These are phyloP conservation scores for Colinus virginianus DNA, from an alignment of 2,113 vertebrate genomes.

Conservation along the genomic window DNA sequence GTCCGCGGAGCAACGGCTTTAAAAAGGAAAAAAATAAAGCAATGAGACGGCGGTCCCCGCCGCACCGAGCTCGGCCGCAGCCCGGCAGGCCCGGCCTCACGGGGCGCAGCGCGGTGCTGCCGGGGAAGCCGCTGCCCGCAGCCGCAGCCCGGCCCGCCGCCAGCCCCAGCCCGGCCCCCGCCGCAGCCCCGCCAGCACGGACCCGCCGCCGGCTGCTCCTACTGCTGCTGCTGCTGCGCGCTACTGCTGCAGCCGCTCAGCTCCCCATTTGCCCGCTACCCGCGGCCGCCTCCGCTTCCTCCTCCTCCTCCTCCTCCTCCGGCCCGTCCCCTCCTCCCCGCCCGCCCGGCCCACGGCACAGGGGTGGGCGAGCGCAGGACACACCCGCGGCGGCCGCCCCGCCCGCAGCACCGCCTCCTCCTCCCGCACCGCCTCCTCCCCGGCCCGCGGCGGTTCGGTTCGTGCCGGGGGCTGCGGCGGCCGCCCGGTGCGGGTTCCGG, in stretches of 20 bases:
- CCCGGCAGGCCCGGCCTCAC: constrained; percentile 17
- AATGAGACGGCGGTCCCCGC: neutral
- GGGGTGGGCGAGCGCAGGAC: too few relatives aligned
- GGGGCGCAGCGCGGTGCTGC: neutral
- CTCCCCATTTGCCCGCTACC: constrained; percentile 48
- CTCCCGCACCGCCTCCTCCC: too few relatives aligned
- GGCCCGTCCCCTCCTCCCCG: neutral
- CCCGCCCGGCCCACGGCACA: neutral
- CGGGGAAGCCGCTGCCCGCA: neutral
- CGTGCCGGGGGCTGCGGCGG: too few relatives aligned
- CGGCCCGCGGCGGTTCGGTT: too few relatives aligned
- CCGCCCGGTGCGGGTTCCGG: too few relatives aligned
- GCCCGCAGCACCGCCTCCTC: neutral
- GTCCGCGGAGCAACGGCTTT: neutral
- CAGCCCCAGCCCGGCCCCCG: too few relatives aligned
- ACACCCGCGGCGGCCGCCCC: neutral
- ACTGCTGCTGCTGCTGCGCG: neutral
- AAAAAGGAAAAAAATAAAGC: neutral
- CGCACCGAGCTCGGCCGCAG: neutral
- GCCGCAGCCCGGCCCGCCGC: neutral
- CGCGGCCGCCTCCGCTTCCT: constrained; percentile 48
- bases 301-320: neutral
- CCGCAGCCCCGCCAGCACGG: neutral
- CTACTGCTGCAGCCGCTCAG: constrained; percentile 1
- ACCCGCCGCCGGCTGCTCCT: neutral